Percentiles rank a stretch among this genome's conserved stretches.
Conservation (phyloP, 2,113 vertebrate genomes). For the Lycocorax pyrrhopterus region DNA sequence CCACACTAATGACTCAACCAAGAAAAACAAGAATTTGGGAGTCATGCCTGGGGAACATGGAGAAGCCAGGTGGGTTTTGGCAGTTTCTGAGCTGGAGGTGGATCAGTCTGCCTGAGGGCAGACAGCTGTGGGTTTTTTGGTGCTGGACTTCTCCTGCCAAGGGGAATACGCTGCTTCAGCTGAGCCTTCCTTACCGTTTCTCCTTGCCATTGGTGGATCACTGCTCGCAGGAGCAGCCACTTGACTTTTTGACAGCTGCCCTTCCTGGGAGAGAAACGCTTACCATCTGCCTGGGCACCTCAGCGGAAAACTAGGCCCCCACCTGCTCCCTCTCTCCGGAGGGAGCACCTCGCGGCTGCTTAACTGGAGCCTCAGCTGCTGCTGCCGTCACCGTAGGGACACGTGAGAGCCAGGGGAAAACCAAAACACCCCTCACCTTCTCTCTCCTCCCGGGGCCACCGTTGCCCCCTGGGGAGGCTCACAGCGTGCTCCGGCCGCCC, state of each 20-base stretch:
- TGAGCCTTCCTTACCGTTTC: neutral
- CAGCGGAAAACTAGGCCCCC: no score
- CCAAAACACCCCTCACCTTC: neutral
- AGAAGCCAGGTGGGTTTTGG: neutral
- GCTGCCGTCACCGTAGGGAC: no score
- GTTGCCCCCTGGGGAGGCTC: no score
- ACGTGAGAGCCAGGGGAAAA: neutral
- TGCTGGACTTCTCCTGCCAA: neutral
- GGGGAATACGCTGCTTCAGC: neutral
- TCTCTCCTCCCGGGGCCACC: neutral
- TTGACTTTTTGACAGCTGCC: neutral
- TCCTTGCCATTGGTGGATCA: no score
- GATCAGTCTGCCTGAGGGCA: neutral
- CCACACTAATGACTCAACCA: neutral
- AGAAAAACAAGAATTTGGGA: neutral
- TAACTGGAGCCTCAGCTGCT: neutral
- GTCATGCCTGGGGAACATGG: no score
- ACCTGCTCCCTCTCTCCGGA: neutral
- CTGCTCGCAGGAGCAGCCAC: neutral
- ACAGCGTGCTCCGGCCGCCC: rapidly evolving
- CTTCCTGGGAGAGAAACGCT: neutral
- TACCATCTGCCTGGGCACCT: neutral
- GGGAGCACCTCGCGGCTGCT: neutral
- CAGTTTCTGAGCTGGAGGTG: neutral
- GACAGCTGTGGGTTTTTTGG: neutral